Evolutionary conservation across 1,140 invertebrate genomes (phyloP).

Genomic region (Chrysomallon squamiferum): DNA sequence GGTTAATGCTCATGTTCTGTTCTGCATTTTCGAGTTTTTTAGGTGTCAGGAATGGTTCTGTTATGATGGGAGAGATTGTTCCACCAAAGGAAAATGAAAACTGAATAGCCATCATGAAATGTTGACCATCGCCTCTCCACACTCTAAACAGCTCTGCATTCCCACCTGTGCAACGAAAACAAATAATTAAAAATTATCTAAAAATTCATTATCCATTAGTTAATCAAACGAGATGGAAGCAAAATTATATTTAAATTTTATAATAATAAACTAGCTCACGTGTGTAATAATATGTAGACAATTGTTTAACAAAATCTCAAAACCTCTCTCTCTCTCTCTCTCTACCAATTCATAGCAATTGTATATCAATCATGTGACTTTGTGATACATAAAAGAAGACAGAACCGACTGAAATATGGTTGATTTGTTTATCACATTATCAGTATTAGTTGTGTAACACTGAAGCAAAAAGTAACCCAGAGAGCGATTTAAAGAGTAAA

Average conservation of each 20-base stretch:
- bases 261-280: not conserved
- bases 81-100: slow-evolving; percentile 41
- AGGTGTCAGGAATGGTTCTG: slow-evolving; percentile 35
- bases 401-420: too few species aligned
- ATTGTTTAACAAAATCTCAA: not conserved
- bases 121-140: slow-evolving; percentile 61
- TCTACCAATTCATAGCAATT: too few species aligned
- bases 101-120: slow-evolving; percentile 32
- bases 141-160: slow-evolving; percentile 64
- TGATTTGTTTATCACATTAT: too few species aligned
- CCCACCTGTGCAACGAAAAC: slow-evolving; percentile 49
- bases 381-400: too few species aligned
- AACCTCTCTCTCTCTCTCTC: too few species aligned
- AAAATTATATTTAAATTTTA: not conserved
- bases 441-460: too few species aligned
- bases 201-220: not conserved
- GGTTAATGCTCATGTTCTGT: not conserved
- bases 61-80: slow-evolving; percentile 33
- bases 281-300: not conserved
- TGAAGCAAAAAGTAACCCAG: too few species aligned
- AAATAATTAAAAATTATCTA: not conserved
- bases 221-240: not conserved
- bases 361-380: too few species aligned
- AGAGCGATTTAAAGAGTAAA: too few species aligned
- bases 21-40: slow-evolving; percentile 1